Conservation (phyloP, 2,113 vertebrate species). For the Tachycineta bicolor region DNA sequence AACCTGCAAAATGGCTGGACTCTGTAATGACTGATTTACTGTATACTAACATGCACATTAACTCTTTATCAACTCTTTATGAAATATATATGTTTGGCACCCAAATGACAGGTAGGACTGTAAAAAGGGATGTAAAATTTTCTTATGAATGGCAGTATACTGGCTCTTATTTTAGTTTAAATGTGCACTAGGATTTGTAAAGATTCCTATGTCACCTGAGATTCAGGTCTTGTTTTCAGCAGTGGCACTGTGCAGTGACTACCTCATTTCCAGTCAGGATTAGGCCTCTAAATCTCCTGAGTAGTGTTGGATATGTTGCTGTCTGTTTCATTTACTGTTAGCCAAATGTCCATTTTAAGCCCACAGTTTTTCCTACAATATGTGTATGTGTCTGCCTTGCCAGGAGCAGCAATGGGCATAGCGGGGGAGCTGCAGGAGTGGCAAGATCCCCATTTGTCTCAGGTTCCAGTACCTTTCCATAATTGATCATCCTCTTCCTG, state of each 20-base stretch:
- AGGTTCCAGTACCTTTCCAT: background rate
- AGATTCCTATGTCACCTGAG: background rate
- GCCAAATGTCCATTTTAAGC: background rate
- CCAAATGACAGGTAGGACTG: background rate
- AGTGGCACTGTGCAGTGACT: background rate
- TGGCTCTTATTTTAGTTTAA: background rate
- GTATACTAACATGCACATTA: background rate
- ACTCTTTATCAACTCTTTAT: conserved; percentile 8
- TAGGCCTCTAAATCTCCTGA: background rate
- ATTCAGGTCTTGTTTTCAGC: background rate
- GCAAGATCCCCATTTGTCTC: background rate
- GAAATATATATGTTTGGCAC: background rate
- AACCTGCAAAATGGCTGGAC: background rate
- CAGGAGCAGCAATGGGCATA: rapidly evolving
- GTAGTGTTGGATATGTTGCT: background rate
- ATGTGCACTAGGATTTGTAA: background rate
- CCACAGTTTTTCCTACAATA: background rate
- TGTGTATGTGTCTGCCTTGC: background rate
- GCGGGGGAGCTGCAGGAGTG: rapidly evolving
- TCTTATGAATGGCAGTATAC: background rate
- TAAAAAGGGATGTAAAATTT: background rate
- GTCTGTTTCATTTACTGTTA: background rate
- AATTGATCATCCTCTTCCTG: background rate
- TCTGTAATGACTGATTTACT: background rate
- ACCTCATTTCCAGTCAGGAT: background rate